Evolutionary conservation across 2,888 invertebrate species (phyloP).

Genomic region (Orthosia gothica): DNA sequence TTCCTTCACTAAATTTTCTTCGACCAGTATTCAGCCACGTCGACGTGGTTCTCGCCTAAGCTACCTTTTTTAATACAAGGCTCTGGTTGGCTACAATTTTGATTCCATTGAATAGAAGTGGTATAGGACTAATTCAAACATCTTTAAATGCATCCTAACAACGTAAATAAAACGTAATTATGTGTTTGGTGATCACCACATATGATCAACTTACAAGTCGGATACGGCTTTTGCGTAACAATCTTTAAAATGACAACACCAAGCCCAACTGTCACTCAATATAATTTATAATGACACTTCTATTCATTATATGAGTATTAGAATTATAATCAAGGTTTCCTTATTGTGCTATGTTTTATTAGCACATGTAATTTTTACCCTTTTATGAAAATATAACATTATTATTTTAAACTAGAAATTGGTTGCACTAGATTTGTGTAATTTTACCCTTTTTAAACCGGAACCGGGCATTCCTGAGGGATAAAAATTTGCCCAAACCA

Average conservation of each 20-base stretch:
- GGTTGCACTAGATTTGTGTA: slow-evolving; percentile 4
- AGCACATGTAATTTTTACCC: background rate
- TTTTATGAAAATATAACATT: background rate
- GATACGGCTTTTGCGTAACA: background rate
- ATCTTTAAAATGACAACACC: background rate
- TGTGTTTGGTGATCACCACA: background rate
- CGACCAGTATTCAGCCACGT: too few species aligned
- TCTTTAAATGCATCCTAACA: background rate
- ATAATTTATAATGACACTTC: slow-evolving; percentile 17
- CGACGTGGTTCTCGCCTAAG: too few species aligned
- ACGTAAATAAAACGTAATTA: background rate
- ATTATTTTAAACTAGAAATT: background rate
- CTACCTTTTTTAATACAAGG: too few species aligned
- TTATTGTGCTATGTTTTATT: background rate
- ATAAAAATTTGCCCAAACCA: too few species aligned
- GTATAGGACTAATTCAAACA: background rate
- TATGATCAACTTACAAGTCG: too few species aligned
- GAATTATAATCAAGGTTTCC: background rate
- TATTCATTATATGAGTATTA: background rate
- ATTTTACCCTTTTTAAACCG: too few species aligned
- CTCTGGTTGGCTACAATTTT: too few species aligned
- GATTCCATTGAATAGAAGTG: too few species aligned
- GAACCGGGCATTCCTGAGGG: too few species aligned
- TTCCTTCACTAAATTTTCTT: too few species aligned
- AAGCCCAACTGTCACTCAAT: background rate